Percentiles rank a stretch among this genome's conserved stretches.
These are phyloP conservation scores for Basileuterus tristriatus DNA, from an alignment of 2,797 vertebrate species.

Conservation along the genomic window DNA sequence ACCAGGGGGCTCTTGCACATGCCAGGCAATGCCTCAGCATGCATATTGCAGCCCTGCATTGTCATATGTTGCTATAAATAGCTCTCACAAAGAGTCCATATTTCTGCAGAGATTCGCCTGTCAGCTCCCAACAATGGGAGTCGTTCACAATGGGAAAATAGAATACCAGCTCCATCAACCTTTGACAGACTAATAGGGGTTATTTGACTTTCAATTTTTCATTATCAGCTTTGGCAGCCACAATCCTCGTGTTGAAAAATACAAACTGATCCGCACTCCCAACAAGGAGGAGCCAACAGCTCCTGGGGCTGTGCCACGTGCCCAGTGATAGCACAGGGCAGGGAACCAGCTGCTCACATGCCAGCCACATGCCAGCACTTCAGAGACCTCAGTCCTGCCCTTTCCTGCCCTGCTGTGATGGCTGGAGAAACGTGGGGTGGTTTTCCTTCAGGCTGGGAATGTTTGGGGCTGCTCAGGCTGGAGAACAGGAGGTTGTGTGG, in stretches of 20 bases:
- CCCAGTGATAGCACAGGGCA: neutral
- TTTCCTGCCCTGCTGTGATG: fast-evolving
- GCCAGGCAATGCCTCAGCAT: slow-evolving; percentile 19
- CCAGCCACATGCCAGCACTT: neutral
- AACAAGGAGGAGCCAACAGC: neutral
- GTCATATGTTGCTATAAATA: slow-evolving; percentile 66
- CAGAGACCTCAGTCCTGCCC: neutral
- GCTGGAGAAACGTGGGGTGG: neutral
- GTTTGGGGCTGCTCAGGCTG: neutral
- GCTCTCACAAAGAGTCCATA: slow-evolving; percentile 49
- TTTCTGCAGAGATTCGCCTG: slow-evolving; percentile 64
- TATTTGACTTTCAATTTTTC: slow-evolving; percentile 74
- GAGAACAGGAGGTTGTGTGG: neutral
- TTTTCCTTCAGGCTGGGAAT: neutral
- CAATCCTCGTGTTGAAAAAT: slow-evolving; percentile 24
- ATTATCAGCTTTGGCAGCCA: slow-evolving; percentile 60
- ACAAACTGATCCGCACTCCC: neutral
- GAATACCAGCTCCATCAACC: slow-evolving; percentile 64
- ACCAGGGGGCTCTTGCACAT: neutral
- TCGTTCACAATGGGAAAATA: slow-evolving; percentile 51
- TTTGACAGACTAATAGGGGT: slow-evolving; percentile 71
- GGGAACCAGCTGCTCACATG: neutral
- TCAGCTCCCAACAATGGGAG: slow-evolving; percentile 58
- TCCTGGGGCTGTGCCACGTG: neutral
- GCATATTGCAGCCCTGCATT: slow-evolving; percentile 52